These are phyloP conservation scores for Conops quadrifasciatus DNA, from an alignment of 2,888 invertebrate genomes.

Conservation along the genomic window DNA sequence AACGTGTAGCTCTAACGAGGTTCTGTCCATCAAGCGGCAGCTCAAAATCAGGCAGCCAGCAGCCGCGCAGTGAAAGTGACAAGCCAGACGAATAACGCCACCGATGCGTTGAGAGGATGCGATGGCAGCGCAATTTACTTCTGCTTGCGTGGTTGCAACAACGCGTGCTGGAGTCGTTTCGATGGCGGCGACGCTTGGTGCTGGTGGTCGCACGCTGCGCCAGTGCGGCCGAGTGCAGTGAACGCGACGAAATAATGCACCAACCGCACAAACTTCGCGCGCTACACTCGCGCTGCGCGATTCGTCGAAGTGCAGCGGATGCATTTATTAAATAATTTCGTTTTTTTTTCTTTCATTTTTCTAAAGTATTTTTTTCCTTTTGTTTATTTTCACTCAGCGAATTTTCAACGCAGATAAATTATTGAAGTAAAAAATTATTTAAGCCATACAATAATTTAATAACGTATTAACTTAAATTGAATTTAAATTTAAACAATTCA, in stretches of 20 bases:
- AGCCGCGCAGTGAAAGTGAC: conserved; percentile 13
- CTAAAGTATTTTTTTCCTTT: not conserved
- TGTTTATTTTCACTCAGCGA: not conserved
- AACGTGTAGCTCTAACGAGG: not conserved
- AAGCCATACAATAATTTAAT: not conserved
- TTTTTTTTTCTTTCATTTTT: not conserved
- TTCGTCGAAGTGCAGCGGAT: not conserved
- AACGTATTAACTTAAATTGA: too few relatives aligned
- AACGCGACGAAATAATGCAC: not conserved
- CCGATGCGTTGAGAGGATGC: not conserved
- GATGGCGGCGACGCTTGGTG: not conserved
- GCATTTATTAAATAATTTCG: not conserved
- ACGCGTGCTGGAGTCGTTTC: not conserved
- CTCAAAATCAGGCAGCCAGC: not conserved
- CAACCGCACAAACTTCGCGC: not conserved
- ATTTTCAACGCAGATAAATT: not conserved
- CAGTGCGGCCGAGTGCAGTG: conserved; percentile 19
- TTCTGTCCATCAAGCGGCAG: not conserved
- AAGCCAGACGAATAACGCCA: not conserved
- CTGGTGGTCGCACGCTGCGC: not conserved
- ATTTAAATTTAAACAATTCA: too few relatives aligned
- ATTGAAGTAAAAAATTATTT: not conserved
- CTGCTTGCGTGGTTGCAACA: conserved; percentile 2
- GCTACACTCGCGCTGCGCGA: too few relatives aligned
- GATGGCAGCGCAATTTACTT: not conserved